Conservation (phyloP, 2,888 invertebrate species). For the Acleris cristana region DNA sequence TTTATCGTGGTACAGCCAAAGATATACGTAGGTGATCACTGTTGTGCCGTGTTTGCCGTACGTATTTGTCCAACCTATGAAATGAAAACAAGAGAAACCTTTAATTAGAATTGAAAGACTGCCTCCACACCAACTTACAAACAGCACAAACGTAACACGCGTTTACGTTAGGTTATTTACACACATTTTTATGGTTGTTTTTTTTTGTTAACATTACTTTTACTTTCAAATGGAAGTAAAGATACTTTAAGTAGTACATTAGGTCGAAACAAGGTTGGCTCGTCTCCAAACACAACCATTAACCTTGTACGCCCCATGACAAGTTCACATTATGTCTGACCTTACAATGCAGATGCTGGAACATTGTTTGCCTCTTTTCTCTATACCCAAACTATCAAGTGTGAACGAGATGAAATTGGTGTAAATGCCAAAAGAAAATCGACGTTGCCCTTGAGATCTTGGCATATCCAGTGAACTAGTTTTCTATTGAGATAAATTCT, state of each 20-base stretch:
- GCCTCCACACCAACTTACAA: too few species aligned
- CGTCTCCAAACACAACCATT: constrained; percentile 22
- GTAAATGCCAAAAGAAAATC: constrained; percentile 10
- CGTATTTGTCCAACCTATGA: too few species aligned
- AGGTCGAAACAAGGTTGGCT: constrained; percentile 16
- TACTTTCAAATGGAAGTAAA: background rate
- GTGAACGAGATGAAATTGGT: constrained; percentile 6
- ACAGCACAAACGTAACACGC: too few species aligned
- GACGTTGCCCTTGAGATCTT: constrained; percentile 22
- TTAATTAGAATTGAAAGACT: too few species aligned
- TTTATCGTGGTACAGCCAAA: background rate
- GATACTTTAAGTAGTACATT: background rate
- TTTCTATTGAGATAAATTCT: constrained; percentile 18
- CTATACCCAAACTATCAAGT: background rate
- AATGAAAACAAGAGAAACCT: too few species aligned
- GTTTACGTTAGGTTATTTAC: too few species aligned
- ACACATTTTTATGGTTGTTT: too few species aligned
- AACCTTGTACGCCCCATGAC: constrained; percentile 30
- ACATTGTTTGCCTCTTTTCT: constrained; percentile 9
- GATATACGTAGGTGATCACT: too few species aligned
- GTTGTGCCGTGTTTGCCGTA: too few species aligned
- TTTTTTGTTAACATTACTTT: too few species aligned
- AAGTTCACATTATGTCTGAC: constrained; percentile 28
- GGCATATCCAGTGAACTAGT: constrained; percentile 21
- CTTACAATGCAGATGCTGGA: constrained; percentile 25